A percentile compares a stretch with the other conserved stretches of the same genome.
These are phyloP conservation scores for Pararge aegeria DNA, from an alignment of 1,140 invertebrate species.

Conservation along the genomic window DNA sequence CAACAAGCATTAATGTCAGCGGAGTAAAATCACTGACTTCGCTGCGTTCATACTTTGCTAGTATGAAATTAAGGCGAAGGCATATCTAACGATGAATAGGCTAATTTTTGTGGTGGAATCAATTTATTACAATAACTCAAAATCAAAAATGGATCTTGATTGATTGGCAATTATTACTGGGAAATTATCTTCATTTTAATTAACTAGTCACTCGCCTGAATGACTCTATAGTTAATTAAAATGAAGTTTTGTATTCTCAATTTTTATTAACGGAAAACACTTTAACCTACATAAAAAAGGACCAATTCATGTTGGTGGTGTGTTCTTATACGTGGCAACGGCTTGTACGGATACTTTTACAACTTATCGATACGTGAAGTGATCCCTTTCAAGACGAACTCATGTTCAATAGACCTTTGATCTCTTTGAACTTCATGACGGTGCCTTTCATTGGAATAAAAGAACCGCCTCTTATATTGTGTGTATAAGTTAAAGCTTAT, in stretches of 20 bases:
- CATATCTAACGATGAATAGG: too few relatives aligned
- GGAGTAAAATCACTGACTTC: too few relatives aligned
- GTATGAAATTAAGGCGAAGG: too few relatives aligned
- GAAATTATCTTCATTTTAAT: too few relatives aligned
- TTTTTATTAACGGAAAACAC: background rate
- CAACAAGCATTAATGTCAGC: too few relatives aligned
- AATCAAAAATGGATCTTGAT: too few relatives aligned
- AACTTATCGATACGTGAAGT: constrained; percentile 14
- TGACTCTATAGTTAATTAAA: too few relatives aligned
- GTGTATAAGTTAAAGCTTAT: constrained; percentile 14
- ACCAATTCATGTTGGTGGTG: background rate
- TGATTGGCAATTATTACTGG: too few relatives aligned
- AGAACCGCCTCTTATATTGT: constrained; percentile 8
- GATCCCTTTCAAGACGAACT: constrained; percentile 15
- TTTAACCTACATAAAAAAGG: background rate
- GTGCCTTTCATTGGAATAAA: constrained; percentile 8
- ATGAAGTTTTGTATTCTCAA: background rate
- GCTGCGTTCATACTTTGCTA: too few relatives aligned
- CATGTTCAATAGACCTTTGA: constrained; percentile 20
- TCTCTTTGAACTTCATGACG: constrained; percentile 23
- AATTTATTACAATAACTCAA: too few relatives aligned
- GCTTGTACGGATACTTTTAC: constrained; percentile 10
- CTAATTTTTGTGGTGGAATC: too few relatives aligned
- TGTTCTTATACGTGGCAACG: background rate
- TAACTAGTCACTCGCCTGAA: too few relatives aligned